A percentile compares a stretch with the other conserved stretches of the same genome.
phyloP scores from a whole-genome alignment of 2,113 vertebrate species.

The Anthoscopus minutus region DNA sequence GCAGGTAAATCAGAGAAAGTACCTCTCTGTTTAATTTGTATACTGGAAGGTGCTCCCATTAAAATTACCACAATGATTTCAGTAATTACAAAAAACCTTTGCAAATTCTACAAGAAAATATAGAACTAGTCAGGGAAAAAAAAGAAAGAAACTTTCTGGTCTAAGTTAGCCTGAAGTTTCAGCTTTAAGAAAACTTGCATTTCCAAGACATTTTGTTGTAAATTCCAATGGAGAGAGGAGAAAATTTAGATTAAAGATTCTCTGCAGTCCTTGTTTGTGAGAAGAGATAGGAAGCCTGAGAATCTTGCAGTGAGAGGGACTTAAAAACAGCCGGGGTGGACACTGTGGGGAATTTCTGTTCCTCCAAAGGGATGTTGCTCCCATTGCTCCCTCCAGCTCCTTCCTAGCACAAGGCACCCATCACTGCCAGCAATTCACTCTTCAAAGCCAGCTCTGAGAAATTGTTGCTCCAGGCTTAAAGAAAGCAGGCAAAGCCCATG shows the following conservation, averaged over 20 bases:
- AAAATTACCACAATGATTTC: not conserved
- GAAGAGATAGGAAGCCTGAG: not conserved
- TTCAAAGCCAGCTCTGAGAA: too few relatives aligned
- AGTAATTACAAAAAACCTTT: not conserved
- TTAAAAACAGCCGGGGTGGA: not conserved
- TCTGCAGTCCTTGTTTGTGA: not conserved
- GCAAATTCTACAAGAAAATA: not conserved
- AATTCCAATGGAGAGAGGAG: not conserved
- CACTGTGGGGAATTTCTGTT: not conserved
- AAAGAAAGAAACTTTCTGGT: not conserved
- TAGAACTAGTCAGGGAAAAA: not conserved
- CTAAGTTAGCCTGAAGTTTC: not conserved
- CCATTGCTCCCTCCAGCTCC: not conserved
- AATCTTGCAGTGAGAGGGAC: not conserved
- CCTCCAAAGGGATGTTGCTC: not conserved
- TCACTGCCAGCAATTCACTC: not conserved
- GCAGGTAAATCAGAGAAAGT: not conserved
- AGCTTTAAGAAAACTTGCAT: not conserved
- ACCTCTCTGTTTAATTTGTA: not conserved
- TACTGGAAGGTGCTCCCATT: not conserved
- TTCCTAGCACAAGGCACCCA: not conserved
- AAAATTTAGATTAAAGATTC: not conserved
- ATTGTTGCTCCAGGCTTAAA: not conserved
- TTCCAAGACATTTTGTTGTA: not conserved
- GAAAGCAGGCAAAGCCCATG: not conserved